phyloP scores from a whole-genome alignment of 2,888 invertebrate genomes.

The Amiota communis region DNA sequence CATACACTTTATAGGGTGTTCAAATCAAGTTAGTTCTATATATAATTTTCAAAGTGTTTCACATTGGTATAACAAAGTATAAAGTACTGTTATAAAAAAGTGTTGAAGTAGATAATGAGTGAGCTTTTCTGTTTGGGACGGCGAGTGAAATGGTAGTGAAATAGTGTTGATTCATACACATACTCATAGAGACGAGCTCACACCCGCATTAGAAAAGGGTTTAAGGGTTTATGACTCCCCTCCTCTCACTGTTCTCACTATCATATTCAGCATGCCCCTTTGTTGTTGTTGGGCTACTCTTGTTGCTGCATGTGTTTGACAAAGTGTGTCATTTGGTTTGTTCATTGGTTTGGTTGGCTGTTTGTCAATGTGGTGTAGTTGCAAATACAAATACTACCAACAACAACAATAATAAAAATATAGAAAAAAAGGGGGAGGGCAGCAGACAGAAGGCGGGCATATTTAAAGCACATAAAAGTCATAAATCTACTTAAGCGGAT shows the following conservation, averaged over 20 bases:
- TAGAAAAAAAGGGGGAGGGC: background rate
- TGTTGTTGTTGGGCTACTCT: conserved; percentile 10
- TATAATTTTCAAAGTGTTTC: too few relatives aligned
- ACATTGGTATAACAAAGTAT: too few relatives aligned
- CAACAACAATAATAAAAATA: conserved; percentile 10
- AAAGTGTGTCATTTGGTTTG: conserved; percentile 54
- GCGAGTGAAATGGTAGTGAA: too few relatives aligned
- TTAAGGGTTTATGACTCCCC: background rate
- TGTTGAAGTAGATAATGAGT: too few relatives aligned
- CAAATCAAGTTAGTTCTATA: too few relatives aligned
- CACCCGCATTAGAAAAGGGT: too few relatives aligned
- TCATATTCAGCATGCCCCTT: too few relatives aligned
- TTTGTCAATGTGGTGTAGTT: background rate
- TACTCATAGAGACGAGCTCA: too few relatives aligned
- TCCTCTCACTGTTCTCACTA: background rate
- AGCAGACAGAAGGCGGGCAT: conserved; percentile 13
- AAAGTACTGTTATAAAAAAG: too few relatives aligned
- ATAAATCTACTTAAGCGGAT: conserved; percentile 64
- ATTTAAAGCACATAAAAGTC: conserved; percentile 51
- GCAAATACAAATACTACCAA: conserved; percentile 1
- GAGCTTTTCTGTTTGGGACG: too few relatives aligned
- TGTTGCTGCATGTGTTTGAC: conserved; percentile 55
- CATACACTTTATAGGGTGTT: too few relatives aligned
- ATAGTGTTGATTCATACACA: too few relatives aligned
- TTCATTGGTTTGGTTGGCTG: background rate